Base-by-base conservation (phyloP, 2,888 invertebrate species). In the Kryphioiulus occultus region DNA sequence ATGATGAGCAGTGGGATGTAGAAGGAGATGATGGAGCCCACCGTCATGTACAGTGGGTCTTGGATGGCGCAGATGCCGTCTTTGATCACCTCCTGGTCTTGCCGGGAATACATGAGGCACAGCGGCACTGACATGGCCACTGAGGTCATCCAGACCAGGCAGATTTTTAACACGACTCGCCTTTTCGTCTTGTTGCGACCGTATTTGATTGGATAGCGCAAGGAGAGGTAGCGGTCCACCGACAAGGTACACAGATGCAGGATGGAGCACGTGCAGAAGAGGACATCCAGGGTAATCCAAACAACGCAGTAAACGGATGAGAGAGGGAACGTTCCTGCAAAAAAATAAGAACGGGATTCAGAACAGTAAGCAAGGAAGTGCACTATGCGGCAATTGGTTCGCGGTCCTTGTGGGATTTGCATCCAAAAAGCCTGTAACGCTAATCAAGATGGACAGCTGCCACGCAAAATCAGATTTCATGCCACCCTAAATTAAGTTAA, bases 241-340 rank as follows among this genome's bases (percentile, higher is more conserved):
- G 98, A 98, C 91, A 99, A 98, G 82, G 98, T 98, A 91, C 98
- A 98, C 83, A 99, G 94, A 92, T 99, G 99, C 95, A 99, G 96
- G 91, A 99, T 99, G 90, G 98, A 98, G 0, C 98, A 97, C 0
- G 99, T 99, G 92, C 99, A 99, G 91, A 98, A 97, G 0, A 99
- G 93, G 1, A 99, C 98, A 92, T 99, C 99, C 91, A 98, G 94
- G 90, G 97, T 97, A 90, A 98, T 97, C 98, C 98, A 99, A 87
- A 95, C 95, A 90, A 99, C 94, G 92, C 98, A 98, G 92, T 96
- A 96, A 86, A 95, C 95, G 5, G 96, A 95, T 10, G 44, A 96
- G 17, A 89, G 87, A n/a, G 88, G 88, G 44, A 89, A 89, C 39
- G 86, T 78, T 42, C 89, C 89, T 89, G 87, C 19, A 86, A 86